Percentiles rank a stretch among this genome's conserved stretches.
phyloP scores from a whole-genome alignment of 2,797 vertebrate genomes.

The Eulemur coronatus region DNA sequence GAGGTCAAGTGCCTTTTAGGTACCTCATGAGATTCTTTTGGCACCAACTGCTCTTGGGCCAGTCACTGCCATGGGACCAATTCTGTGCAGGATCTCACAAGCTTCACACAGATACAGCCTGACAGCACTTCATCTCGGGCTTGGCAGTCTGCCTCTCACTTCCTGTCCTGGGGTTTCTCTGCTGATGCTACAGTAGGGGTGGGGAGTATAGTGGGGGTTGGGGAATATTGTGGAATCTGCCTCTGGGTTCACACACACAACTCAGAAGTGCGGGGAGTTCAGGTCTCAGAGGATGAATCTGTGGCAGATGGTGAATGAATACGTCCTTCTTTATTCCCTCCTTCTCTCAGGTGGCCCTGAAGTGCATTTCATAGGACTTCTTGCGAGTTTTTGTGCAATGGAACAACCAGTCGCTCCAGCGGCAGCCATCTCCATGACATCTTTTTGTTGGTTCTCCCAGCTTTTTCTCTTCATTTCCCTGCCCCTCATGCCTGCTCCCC shows the following conservation, averaged over 20 bases:
- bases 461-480: background rate
- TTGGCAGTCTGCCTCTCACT: background rate
- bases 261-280: background rate
- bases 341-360: background rate
- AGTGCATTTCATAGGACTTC: background rate
- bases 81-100: background rate
- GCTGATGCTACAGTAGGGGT: background rate
- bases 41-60: background rate
- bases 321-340: background rate
- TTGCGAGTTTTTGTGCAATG: background rate
- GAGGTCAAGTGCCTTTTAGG: background rate
- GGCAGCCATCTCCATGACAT: background rate
- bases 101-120: background rate
- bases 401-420: too few relatives aligned
- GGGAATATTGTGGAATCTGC: background rate
- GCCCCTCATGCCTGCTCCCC: background rate
- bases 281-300: background rate
- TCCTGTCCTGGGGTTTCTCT: background rate
- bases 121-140: background rate
- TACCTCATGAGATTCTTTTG: background rate
- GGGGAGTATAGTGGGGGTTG: accelerated
- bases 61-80: background rate
- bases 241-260: background rate
- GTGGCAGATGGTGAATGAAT: background rate
- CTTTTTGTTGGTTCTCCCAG: background rate